These are phyloP conservation scores for Rhinatrema bivittatum DNA, from an alignment of 2,797 vertebrate species.

Conservation along the genomic window DNA sequence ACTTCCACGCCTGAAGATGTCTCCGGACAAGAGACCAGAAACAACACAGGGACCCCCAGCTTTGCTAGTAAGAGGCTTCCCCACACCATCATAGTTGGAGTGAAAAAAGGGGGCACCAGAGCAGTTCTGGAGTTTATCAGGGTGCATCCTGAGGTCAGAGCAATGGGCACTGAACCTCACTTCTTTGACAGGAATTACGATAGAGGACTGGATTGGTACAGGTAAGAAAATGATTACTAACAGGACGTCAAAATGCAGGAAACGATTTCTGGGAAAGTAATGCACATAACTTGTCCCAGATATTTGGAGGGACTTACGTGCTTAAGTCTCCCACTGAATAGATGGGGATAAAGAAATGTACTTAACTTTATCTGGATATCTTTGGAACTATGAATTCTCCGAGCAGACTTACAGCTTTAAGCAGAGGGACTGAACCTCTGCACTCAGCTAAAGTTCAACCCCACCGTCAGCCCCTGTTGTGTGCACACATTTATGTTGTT, in stretches of 20 bases:
- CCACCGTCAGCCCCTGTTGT: no score
- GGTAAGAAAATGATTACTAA: no score
- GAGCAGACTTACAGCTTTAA: no score
- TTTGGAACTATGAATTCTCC: no score
- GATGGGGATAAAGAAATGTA: no score
- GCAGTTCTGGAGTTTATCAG: constrained; percentile 92
- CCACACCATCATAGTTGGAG: constrained; percentile 83
- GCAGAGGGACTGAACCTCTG: no score
- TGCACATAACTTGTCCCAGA: background rate
- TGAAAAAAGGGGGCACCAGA: constrained; percentile 91
- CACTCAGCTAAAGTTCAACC: no score
- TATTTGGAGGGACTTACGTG: background rate
- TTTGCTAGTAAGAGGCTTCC: constrained; percentile 80
- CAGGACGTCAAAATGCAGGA: no score
- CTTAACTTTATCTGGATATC: no score
- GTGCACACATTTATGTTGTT: no score
- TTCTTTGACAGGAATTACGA: constrained; percentile 95
- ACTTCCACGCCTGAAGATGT: constrained; percentile 17
- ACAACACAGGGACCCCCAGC: constrained; percentile 56
- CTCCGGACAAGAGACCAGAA: constrained; percentile 30
- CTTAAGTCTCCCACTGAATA: no score
- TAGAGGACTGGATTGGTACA: constrained; percentile 90
- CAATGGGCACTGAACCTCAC: constrained; percentile 87
- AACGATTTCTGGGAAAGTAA: no score
- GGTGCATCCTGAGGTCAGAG: constrained; percentile 89